phyloP scores from a whole-genome alignment of 1,140 invertebrate species.

The Cylas formicarius region DNA sequence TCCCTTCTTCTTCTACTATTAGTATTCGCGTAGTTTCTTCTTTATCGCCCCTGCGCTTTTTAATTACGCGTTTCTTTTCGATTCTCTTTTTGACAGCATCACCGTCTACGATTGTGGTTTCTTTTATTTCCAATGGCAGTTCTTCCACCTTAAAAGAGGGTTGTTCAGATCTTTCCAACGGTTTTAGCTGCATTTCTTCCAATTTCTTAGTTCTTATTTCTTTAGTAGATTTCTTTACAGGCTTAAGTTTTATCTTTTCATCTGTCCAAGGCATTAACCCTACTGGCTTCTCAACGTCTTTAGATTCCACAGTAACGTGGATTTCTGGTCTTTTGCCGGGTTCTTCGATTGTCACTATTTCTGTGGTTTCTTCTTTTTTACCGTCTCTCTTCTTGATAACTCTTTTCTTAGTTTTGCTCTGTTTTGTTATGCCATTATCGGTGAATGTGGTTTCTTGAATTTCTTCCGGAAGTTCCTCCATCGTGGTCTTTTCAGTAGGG shows the following conservation, averaged over 20 bases:
- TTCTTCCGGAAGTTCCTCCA: constrained; percentile 32
- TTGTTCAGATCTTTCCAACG: no score
- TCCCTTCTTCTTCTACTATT: constrained; percentile 43
- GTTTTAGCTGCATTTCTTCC: constrained; percentile 23
- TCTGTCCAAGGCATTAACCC: constrained; percentile 28
- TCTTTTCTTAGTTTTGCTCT: constrained; percentile 39
- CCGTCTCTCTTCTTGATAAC: constrained; percentile 39
- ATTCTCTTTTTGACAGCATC: constrained; percentile 33
- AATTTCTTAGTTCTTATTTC: constrained; percentile 24
- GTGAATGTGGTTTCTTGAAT: constrained; percentile 33
- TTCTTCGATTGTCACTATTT: constrained; percentile 38
- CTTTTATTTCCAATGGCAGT: constrained; percentile 37
- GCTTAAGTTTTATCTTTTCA: constrained; percentile 28
- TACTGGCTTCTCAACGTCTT: constrained; percentile 3
- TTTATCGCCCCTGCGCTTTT: constrained; percentile 42
- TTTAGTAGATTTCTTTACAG: constrained; percentile 33
- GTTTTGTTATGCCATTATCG: constrained; percentile 30
- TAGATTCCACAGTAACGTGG: constrained; percentile 25
- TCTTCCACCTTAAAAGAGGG: constrained; percentile 32
- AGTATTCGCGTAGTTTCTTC: constrained; percentile 43
- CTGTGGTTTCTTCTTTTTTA: constrained; percentile 33
- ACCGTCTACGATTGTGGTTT: constrained; percentile 31
- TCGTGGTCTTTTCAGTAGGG: constrained; percentile 22
- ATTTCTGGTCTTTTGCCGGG: constrained; percentile 30
- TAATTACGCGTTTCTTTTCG: constrained; percentile 38